These are phyloP conservation scores for Sylvilagus floridanus DNA, from an alignment of 2,797 vertebrate genomes.

Conservation along the genomic window DNA sequence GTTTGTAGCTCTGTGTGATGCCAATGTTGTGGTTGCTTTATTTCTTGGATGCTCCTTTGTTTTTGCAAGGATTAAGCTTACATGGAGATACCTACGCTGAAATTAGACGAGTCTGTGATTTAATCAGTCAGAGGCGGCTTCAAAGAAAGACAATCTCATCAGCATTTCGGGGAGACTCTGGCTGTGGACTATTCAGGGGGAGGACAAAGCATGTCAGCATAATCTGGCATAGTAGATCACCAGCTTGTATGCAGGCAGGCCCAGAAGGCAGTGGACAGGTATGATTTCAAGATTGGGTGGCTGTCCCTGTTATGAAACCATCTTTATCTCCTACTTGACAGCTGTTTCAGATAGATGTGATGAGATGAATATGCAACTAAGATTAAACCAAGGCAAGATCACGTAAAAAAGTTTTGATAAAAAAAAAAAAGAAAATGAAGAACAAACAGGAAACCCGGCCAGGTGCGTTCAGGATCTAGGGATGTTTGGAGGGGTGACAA, in stretches of 20 bases:
- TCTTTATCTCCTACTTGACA: slow-evolving; percentile 16
- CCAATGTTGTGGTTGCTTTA: not conserved
- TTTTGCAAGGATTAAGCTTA: not conserved
- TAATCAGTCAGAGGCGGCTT: not conserved
- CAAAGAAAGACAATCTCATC: not conserved
- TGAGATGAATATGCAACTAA: not conserved
- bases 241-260: not conserved
- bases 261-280: slow-evolving; percentile 14
- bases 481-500: not conserved
- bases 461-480: not conserved
- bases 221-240: not conserved
- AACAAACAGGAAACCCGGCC: not conserved
- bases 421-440: not conserved
- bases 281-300: not conserved
- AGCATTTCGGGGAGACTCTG: not conserved
- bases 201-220: not conserved
- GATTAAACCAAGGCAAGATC: slow-evolving; percentile 12
- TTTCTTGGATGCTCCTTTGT: not conserved
- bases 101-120: not conserved
- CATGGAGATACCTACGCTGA: not conserved
- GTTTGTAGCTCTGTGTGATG: rapidly evolving
- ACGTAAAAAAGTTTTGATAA: slow-evolving; percentile 20
- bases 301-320: slow-evolving; percentile 38
- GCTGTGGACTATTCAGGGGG: not conserved
- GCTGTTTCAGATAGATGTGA: slow-evolving; percentile 27